Base-by-base conservation (phyloP, 2,888 invertebrate genomes). In the Xanthostigma xanthostigma region DNA sequence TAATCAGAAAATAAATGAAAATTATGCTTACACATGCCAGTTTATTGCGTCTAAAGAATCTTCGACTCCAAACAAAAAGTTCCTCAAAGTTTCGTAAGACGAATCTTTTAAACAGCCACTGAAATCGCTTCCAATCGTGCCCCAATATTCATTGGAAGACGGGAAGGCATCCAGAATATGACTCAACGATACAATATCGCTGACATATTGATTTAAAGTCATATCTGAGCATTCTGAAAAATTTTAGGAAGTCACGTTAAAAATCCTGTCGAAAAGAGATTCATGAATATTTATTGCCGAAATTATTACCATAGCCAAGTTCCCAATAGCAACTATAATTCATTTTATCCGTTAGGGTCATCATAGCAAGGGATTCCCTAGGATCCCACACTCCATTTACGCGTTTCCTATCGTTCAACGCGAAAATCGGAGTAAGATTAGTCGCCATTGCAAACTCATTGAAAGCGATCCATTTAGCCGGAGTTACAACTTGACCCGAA, bases 261-360 rank as follows among this genome's bases (percentile, higher is more conserved):
- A 36, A 34, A 27, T 10, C 14, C n/a, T 50, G 46, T 12, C 47
- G 50, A 33, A 12, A 49, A 27, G 14, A 42, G 17, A 39, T 44
- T 40, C 1, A 42, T 36, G n/a, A 48, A 36, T 44, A 44, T 11
- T 41, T 42, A 8, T 2, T 44, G 13, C 10, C 8, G 27, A 27
- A 14, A 33, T 55, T 50, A 66, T 68, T 64, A 84, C 84, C 82
- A 60, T 79, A 79, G 48, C 82, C 83, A 14, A 85, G 63, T 63
- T 87, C 84, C 84, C 84, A 88, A 54, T 74, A 78, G 27, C 81
- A 75, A 50, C 77, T 74, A 8, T 76, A 73, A 37, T 76, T 75
- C 50, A 78, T 73, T 57, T 74, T 72, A 51, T 81, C 78, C 8
- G 82, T 80, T 44, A 80, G 75, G 4, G 81, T 76, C 44, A 91